Percentiles rank a stretch among this genome's conserved stretches.
Conservation (phyloP, 2,797 vertebrate species). For the Ciconia nigra region DNA sequence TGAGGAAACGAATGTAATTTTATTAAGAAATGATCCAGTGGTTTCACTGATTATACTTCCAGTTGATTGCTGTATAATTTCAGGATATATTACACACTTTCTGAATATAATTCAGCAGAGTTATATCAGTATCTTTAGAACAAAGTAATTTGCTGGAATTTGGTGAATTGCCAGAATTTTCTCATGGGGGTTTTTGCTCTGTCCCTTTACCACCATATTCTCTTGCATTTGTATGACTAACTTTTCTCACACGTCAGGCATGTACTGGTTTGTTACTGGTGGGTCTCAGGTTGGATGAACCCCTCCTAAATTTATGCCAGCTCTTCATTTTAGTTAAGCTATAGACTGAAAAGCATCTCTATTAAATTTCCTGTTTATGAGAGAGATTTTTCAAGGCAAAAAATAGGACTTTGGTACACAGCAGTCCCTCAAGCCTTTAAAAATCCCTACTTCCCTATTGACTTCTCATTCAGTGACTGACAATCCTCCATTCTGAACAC, state of each 20-base stretch:
- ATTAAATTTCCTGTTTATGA: background rate
- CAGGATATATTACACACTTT: background rate
- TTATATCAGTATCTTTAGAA: background rate
- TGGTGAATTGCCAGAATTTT: background rate
- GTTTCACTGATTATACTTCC: slow-evolving; percentile 21
- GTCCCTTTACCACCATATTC: background rate
- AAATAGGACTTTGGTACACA: background rate
- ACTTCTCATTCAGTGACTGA: background rate
- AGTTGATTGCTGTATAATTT: slow-evolving; percentile 13
- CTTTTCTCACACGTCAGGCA: background rate
- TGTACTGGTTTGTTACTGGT: background rate
- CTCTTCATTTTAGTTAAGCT: background rate
- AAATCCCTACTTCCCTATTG: background rate
- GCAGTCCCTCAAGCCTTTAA: background rate
- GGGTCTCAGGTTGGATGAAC: background rate
- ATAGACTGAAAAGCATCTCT: background rate
- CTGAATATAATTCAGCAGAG: background rate
- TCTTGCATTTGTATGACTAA: background rate
- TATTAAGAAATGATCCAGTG: slow-evolving; percentile 17
- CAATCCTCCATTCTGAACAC: background rate
- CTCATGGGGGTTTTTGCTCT: background rate
- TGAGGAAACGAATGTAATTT: background rate
- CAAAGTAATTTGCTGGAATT: background rate
- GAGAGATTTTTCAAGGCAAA: background rate
- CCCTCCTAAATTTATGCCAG: background rate